Conservation (phyloP, 2,797 vertebrate genomes). For the Balearica regulorum region DNA sequence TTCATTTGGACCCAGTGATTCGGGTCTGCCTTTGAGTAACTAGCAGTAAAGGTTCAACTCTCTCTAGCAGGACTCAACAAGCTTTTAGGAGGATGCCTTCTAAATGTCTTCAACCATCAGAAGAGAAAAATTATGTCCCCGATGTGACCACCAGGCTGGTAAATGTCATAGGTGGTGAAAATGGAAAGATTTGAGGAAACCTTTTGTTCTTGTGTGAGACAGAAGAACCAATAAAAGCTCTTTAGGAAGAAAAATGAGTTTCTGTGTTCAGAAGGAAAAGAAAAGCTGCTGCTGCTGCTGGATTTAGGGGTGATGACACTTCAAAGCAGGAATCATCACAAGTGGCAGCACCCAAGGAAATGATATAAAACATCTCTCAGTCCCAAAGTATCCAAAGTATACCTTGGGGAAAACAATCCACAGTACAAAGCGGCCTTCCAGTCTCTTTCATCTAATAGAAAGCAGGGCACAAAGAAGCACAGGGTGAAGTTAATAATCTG, state of each 20-base stretch:
- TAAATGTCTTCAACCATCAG: neutral
- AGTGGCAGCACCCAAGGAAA: neutral
- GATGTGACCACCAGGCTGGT: rapidly evolving
- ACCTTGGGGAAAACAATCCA: neutral
- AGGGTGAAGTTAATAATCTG: neutral
- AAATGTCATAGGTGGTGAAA: neutral
- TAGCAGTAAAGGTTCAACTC: neutral
- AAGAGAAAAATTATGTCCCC: neutral
- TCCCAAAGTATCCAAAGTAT: neutral
- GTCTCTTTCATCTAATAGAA: neutral
- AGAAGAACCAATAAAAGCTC: neutral
- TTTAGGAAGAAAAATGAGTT: neutral
- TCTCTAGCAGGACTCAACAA: neutral
- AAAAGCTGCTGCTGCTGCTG: neutral
- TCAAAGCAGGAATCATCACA: neutral
- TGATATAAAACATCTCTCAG: neutral
- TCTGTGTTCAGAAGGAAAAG: neutral
- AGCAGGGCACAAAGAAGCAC: neutral
- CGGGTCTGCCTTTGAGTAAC: neutral
- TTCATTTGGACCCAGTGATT: neutral
- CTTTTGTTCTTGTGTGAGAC: neutral
- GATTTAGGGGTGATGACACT: neutral
- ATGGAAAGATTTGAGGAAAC: neutral
- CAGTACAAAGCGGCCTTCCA: neutral
- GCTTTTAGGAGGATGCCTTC: neutral